These are phyloP conservation scores for Trachelus troglodyta DNA, from an alignment of 2,888 invertebrate species.

Conservation along the genomic window DNA sequence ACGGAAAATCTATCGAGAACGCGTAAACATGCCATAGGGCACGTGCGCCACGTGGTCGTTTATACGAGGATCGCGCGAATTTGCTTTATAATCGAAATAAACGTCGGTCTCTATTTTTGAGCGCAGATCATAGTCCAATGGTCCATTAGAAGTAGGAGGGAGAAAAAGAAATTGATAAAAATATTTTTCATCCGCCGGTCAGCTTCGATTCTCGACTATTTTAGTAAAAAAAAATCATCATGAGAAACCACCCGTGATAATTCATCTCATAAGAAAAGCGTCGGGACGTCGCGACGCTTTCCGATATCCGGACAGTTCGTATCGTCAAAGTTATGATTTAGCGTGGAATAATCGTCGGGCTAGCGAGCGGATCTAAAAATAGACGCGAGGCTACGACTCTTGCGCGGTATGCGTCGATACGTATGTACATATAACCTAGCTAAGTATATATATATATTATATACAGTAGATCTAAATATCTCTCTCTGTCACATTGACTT, in stretches of 20 bases:
- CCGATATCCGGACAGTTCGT: neutral
- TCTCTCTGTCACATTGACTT: constrained; percentile 14
- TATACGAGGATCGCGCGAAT: neutral
- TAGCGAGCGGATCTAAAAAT: constrained; percentile 49
- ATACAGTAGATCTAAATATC: neutral
- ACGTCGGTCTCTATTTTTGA: neutral
- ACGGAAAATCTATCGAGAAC: neutral
- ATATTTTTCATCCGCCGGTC: neutral
- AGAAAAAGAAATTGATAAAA: too few species aligned
- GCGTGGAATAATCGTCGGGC: constrained; percentile 50
- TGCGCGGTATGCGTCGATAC: constrained; percentile 11
- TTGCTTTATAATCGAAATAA: neutral
- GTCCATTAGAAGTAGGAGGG: too few species aligned
- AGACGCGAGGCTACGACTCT: constrained; percentile 30
- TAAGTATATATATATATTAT: neutral
- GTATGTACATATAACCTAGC: neutral
- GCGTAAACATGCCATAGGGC: neutral
- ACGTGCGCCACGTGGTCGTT: neutral
- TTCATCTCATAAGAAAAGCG: neutral
- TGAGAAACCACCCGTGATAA: neutral
- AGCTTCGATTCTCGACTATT: neutral
- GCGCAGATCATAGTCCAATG: neutral
- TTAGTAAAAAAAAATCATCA: too few species aligned
- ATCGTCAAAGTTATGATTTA: constrained; percentile 44
- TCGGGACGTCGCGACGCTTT: neutral